A percentile compares a stretch with the other conserved stretches of the same genome.
These are phyloP conservation scores for Sciurus carolinensis DNA, from an alignment of 2,797 vertebrate species.

Conservation along the genomic window DNA sequence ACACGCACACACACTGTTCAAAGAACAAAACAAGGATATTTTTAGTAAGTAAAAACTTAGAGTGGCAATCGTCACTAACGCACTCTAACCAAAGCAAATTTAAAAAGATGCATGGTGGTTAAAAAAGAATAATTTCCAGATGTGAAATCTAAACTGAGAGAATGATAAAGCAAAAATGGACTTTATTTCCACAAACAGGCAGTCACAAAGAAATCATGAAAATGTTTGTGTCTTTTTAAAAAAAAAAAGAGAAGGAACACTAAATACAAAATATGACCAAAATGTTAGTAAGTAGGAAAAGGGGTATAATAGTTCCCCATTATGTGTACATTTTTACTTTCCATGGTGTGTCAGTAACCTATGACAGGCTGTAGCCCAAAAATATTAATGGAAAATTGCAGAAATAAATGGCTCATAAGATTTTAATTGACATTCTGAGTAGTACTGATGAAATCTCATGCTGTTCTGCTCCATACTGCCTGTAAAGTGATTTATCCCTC, in stretches of 20 bases:
- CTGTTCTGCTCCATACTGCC: no score
- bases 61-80: not conserved
- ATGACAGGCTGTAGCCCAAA: not conserved
- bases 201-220: not conserved
- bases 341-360: no score
- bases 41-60: not conserved
- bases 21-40: not conserved
- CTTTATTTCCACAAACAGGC: not conserved
- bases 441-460: not conserved
- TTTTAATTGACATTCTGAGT: not conserved
- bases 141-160: not conserved
- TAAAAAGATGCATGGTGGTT: not conserved
- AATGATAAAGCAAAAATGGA: not conserved
- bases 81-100: not conserved
- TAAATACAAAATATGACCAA: not conserved
- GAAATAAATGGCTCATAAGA: not conserved
- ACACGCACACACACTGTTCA: not conserved
- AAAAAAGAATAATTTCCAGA: not conserved
- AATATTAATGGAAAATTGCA: not conserved
- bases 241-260: not conserved
- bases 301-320: no score
- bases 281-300: not conserved
- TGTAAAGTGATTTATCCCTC: not conserved
- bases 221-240: not conserved
- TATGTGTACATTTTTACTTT: not conserved